Percentiles rank a stretch among this genome's conserved stretches.
These are phyloP conservation scores for Amblyjoppa fuscipennis DNA, from an alignment of 2,888 invertebrate genomes.

Conservation along the genomic window DNA sequence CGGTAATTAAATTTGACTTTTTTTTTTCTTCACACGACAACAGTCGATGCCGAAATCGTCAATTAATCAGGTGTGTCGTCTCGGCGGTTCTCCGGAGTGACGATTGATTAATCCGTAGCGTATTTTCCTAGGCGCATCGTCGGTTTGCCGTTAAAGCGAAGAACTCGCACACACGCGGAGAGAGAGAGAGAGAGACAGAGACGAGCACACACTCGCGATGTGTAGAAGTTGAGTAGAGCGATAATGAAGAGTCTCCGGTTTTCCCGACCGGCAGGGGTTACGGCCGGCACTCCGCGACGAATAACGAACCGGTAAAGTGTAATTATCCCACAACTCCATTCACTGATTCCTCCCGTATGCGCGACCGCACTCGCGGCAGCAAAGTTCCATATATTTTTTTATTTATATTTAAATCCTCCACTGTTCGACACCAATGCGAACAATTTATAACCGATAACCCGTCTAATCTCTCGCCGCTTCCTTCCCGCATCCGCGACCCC, in stretches of 20 bases:
- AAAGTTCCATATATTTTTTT: background rate
- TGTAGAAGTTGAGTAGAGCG: slow-evolving; percentile 22
- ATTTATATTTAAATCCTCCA: background rate
- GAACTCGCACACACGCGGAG: background rate
- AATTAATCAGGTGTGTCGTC: slow-evolving; percentile 36
- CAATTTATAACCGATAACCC: background rate
- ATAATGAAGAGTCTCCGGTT: slow-evolving; percentile 16
- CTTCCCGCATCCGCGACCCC: background rate
- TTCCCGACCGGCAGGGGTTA: background rate
- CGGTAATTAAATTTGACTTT: background rate
- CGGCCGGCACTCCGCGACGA: background rate
- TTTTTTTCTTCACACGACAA: background rate
- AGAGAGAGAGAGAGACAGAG: background rate
- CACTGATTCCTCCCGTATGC: background rate
- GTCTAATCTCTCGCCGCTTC: background rate
- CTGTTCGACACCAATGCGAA: background rate
- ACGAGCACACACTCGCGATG: background rate
- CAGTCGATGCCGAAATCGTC: background rate
- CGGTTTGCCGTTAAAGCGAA: slow-evolving; percentile 12
- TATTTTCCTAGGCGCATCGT: slow-evolving; percentile 28
- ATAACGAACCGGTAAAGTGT: slow-evolving; percentile 3
- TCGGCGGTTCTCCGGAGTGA: slow-evolving; percentile 33
- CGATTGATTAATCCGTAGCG: slow-evolving; percentile 50
- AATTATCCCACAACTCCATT: slow-evolving; percentile 11
- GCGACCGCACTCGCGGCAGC: background rate